These are phyloP conservation scores for Zoanthus sociatus DNA, from an alignment of 92 coral and sea anemone genomes.

Conservation along the genomic window DNA sequence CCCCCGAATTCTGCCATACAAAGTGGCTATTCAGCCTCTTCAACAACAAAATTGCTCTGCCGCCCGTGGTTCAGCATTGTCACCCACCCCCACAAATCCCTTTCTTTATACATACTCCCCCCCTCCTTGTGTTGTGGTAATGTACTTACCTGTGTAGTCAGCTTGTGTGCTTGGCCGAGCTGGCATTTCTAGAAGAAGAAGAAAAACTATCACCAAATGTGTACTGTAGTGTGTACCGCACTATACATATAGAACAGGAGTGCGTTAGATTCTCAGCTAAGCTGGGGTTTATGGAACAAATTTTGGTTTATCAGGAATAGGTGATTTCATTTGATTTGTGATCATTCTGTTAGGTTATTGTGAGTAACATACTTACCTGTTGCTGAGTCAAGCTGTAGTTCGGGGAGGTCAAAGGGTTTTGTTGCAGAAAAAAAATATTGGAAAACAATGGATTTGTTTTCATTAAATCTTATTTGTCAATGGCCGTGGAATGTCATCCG, in stretches of 20 bases:
- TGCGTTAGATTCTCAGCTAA: slow-evolving; percentile 4
- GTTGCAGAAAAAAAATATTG: background rate
- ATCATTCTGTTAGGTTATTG: background rate
- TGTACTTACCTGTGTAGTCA: slow-evolving; percentile 1
- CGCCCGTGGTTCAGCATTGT: background rate
- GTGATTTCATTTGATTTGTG: slow-evolving; percentile 6
- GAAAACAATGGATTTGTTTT: slow-evolving; percentile 2
- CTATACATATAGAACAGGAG: slow-evolving; percentile 5
- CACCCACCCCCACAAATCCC: slow-evolving; percentile 9
- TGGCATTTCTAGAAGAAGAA: slow-evolving; percentile 4
- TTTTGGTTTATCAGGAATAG: slow-evolving; percentile 6
- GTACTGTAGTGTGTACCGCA: slow-evolving; percentile 6
- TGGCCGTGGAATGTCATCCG: slow-evolving; percentile 1
- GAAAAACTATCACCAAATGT: background rate
- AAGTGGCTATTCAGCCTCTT: background rate
- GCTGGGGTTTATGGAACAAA: slow-evolving; percentile 9
- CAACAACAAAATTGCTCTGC: background rate
- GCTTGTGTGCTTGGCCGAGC: background rate
- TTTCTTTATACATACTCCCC: background rate
- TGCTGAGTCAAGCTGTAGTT: background rate
- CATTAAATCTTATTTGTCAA: background rate
- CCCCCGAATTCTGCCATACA: background rate
- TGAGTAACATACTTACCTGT: slow-evolving; percentile 4
- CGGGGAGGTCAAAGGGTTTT: background rate
- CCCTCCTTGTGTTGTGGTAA: slow-evolving; percentile 1